Conservation (phyloP, 1,140 invertebrate species). For the Drosophila aff. region DNA sequence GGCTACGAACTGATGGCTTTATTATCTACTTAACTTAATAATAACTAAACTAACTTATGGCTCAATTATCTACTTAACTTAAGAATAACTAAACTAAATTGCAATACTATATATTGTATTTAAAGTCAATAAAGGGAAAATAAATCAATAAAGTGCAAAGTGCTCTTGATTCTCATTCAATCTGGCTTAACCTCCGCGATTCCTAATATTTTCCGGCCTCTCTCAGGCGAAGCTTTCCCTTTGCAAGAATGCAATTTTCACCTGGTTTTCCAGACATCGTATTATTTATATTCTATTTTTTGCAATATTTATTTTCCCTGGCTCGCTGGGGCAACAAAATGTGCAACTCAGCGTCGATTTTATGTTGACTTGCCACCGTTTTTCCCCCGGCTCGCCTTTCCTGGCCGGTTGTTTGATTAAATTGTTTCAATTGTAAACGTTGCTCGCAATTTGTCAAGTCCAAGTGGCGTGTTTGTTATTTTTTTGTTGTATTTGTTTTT, state of each 20-base stretch:
- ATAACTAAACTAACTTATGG: conserved; percentile 31
- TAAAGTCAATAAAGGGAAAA: not conserved
- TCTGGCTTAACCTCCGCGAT: not conserved
- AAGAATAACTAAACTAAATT: conserved; percentile 17
- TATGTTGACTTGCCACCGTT: conserved; percentile 37
- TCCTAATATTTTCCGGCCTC: not conserved
- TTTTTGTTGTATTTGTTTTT: conserved; percentile 1
- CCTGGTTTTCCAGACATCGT: not conserved
- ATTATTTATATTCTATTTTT: conserved; percentile 2
- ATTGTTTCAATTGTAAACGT: conserved; percentile 77
- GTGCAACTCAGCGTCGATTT: conserved; percentile 45
- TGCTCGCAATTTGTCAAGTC: conserved; percentile 78
- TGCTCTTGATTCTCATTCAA: not conserved
- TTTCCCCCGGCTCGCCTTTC: conserved; percentile 5
- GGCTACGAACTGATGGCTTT: conserved; percentile 22
- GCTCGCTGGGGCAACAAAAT: conserved; percentile 18
- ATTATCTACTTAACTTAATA: conserved; percentile 29
- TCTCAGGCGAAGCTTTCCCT: not conserved
- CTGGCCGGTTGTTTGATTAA: conserved; percentile 63
- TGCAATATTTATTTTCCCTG: conserved; percentile 19
- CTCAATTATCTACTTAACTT: conserved; percentile 36
- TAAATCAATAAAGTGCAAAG: not conserved
- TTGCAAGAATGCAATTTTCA: not conserved
- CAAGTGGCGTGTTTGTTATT: conserved; percentile 67
- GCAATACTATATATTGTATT: not conserved